phyloP scores from a whole-genome alignment of 2,113 vertebrate species.

The Monarcha castaneiventris region DNA sequence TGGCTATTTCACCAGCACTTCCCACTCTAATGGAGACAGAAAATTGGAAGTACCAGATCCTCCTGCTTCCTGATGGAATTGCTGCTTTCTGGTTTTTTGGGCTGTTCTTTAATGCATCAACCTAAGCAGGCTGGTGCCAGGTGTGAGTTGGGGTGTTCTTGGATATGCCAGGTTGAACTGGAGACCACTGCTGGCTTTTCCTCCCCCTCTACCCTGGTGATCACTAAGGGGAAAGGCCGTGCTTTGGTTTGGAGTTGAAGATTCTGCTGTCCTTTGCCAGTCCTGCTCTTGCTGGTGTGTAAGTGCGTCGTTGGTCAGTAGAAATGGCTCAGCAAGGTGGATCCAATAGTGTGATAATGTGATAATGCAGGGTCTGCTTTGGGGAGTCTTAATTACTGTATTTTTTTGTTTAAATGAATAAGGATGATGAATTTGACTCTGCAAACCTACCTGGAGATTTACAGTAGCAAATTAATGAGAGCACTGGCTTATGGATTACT shows the following conservation, averaged over 20 bases:
- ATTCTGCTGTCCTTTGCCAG: neutral
- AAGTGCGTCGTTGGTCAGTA: neutral
- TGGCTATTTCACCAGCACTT: neutral
- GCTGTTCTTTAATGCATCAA: neutral
- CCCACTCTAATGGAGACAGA: accelerated
- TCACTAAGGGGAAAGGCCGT: neutral
- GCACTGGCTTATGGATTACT: slow-evolving; percentile 37
- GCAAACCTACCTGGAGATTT: slow-evolving; percentile 20
- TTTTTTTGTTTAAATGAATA: neutral
- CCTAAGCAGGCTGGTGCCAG: neutral
- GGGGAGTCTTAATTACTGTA: neutral
- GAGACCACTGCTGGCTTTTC: neutral
- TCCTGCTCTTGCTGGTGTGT: neutral
- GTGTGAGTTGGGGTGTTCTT: neutral
- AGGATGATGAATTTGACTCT: slow-evolving; percentile 29
- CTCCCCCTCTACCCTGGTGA: accelerated
- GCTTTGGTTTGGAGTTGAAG: neutral
- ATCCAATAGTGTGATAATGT: neutral
- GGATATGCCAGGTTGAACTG: neutral
- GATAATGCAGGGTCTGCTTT: neutral
- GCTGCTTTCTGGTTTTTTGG: neutral
- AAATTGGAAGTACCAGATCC: neutral
- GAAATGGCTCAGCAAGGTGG: neutral
- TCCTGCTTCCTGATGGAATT: neutral
- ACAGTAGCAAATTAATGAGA: slow-evolving; percentile 10